These are phyloP conservation scores for Stichodactyla mertensii DNA, from an alignment of 64 coral and sea anemone genomes.

Conservation along the genomic window DNA sequence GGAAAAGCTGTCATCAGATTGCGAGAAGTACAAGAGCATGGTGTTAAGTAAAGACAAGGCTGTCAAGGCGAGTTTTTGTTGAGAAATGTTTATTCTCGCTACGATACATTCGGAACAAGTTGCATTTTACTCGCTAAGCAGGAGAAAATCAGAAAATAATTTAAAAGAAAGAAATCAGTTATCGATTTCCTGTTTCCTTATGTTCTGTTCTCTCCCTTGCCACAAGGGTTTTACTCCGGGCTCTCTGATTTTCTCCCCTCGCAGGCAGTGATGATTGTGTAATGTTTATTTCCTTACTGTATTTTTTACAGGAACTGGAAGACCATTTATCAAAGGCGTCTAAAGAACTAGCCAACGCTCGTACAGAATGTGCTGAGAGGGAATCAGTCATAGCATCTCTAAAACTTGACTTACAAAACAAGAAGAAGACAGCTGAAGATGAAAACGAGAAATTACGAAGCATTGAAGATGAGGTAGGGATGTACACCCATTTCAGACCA, in stretches of 20 bases:
- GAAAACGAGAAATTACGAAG: constrained; percentile 42
- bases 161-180: no score
- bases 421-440: constrained; percentile 42
- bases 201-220: no score
- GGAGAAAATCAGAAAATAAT: no score
- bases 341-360: constrained; percentile 61
- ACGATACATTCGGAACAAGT: no score
- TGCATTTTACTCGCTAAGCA: no score
- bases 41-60: constrained; percentile 80
- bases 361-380: constrained; percentile 72
- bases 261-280: background rate
- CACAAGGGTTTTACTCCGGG: no score
- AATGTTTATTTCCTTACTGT: background rate
- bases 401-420: constrained; percentile 55
- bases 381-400: constrained; percentile 64
- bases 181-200: no score
- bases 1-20: constrained; percentile 85
- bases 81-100: background rate
- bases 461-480: constrained; percentile 57
- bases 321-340: constrained; percentile 10
- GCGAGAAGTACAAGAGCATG: constrained; percentile 81
- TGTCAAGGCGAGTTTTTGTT: constrained; percentile 45
- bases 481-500: no score
- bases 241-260: no score
- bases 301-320: constrained; percentile 52